Conservation (phyloP, 2,113 vertebrate species). For the Rhea americana region DNA sequence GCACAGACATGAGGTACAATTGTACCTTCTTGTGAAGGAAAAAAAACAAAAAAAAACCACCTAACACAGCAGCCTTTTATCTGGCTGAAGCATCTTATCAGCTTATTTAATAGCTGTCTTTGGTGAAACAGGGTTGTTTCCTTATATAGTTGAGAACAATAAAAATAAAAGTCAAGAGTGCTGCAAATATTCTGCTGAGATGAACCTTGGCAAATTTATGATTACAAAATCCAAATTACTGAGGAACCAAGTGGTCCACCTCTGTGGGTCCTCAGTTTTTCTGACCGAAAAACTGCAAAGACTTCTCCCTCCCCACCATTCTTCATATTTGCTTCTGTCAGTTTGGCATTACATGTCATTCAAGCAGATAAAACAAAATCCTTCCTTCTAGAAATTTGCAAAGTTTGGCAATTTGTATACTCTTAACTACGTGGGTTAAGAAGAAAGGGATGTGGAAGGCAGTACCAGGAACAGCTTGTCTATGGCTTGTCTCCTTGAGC, state of each 20-base stretch:
- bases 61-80: not conserved
- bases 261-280: no score
- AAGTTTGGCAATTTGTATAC: not conserved
- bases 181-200: not conserved
- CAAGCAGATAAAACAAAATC: not conserved
- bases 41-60: not conserved
- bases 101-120: not conserved
- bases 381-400: not conserved
- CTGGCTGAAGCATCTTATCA: not conserved
- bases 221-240: not conserved
- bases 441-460: not conserved
- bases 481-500: accelerated
- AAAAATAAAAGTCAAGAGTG: not conserved
- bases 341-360: not conserved
- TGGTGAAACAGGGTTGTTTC: not conserved
- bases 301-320: not conserved
- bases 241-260: not conserved
- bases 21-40: not conserved
- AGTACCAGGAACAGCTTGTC: not conserved
- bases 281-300: not conserved
- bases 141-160: not conserved
- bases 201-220: not conserved
- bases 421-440: not conserved
- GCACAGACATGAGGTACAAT: conserved; percentile 15
- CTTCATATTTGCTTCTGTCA: not conserved